Base-by-base conservation (phyloP, 2,797 vertebrate genomes). In the Silurus aristotelis region DNA sequence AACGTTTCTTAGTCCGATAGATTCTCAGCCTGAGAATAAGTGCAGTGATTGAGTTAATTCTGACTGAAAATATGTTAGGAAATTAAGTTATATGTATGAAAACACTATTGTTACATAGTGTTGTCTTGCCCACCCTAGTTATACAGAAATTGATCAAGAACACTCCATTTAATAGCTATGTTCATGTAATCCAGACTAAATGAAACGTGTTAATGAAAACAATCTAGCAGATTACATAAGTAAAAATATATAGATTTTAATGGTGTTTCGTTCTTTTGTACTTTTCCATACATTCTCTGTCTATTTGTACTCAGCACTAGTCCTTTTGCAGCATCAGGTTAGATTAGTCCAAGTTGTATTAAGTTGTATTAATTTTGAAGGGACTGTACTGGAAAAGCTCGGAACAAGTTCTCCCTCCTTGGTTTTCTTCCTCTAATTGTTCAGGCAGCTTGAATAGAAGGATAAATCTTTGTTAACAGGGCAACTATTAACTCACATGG, bases 401-500 rank as follows among this genome's bases (percentile, higher is more conserved):
- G 60, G 93, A 91, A 92, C 94, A 95, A 94, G 93, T 94, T 93
- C 93, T 6, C 83, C 86, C 64, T 86, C 80, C 76, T 81, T 77
- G 83, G 80, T 75, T 88, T 89, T 89, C 90, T 87, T 86, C 92
- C 90, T 89, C 92, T 93, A 93, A 91, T 93, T 92, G 91, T 92
- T 91, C 92, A 71, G 90, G 91, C 91, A 89, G 88, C 82, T 90
- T 94, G 93, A 94, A 94, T 88, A 95, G 95, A 94, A 95, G 93
- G 95, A 96, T 96, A 96, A 96, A 96, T 97, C 97, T 97, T 95
- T 95, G 93, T 95, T 95, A 95, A 94, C 93, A 94, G 96, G 94
- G 95, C 97, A 97, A 97, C 97, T 96, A 99, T 98, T 97, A 98
- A 99, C 97, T 99, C 96, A 92, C 95, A 94, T 96, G 95, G 96